These are phyloP conservation scores for Trissolcus japonicus DNA, from an alignment of 2,888 invertebrate genomes.

Conservation along the genomic window DNA sequence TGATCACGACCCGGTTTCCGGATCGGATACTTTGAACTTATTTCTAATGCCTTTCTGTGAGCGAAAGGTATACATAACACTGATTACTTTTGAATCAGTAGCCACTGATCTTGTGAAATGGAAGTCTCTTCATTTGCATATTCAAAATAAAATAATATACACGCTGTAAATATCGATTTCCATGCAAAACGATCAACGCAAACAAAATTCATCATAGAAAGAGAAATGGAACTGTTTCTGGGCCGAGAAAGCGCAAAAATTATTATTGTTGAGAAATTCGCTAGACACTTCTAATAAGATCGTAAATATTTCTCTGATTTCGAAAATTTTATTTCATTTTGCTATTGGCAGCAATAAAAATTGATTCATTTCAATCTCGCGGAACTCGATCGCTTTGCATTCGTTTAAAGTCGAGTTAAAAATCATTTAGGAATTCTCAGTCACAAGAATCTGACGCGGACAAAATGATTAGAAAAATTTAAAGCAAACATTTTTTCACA, in stretches of 20 bases:
- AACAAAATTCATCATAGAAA: conserved; percentile 55
- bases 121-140: conserved; percentile 43
- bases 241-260: conserved; percentile 69
- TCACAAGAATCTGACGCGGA: too few species aligned
- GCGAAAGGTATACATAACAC: conserved; percentile 38
- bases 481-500: too few species aligned
- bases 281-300: conserved; percentile 46
- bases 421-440: too few species aligned
- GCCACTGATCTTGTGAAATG: conserved; percentile 49
- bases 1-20: conserved; percentile 72
- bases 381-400: too few species aligned
- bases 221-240: conserved; percentile 64
- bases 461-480: too few species aligned
- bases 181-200: conserved; percentile 49
- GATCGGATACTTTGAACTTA: conserved; percentile 66
- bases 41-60: conserved; percentile 41
- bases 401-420: too few species aligned
- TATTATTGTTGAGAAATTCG: conserved; percentile 51
- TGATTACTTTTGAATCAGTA: conserved; percentile 42
- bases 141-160: conserved; percentile 36
- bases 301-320: conserved; percentile 18
- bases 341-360: too few species aligned
- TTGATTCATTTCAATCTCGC: too few species aligned
- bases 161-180: conserved; percentile 56
- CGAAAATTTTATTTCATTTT: conserved; percentile 5